Evolutionary conservation across 2,797 vertebrate species (phyloP).

Genomic region (Danio jaintianensis): DNA sequence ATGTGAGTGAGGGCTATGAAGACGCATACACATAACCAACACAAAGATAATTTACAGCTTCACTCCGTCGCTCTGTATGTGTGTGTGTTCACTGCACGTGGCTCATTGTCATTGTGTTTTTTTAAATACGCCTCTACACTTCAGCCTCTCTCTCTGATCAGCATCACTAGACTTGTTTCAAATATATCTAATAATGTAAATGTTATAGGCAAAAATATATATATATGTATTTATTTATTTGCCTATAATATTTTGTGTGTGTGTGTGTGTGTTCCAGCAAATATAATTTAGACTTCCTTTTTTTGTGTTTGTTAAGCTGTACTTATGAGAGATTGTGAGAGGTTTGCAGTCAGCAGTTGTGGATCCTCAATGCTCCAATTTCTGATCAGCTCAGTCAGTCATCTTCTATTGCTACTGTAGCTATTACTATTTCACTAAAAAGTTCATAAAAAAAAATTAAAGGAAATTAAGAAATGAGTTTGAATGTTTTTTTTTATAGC

Average conservation of each 20-base stretch:
- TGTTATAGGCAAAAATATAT: too few species aligned
- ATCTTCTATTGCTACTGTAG: neutral
- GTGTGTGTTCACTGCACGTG: constrained; percentile 2
- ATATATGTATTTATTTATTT: too few species aligned
- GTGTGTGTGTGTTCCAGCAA: neutral
- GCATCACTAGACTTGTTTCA: constrained; percentile 1
- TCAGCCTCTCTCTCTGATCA: neutral
- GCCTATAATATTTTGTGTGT: too few species aligned
- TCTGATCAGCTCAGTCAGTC: neutral
- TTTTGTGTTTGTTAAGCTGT: neutral
- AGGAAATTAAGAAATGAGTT: neutral
- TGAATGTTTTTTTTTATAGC: neutral
- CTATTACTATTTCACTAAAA: neutral
- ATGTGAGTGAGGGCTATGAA: constrained; percentile 15
- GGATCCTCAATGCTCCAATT: neutral
- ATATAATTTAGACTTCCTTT: neutral
- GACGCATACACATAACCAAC: neutral
- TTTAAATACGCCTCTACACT: constrained; percentile 5
- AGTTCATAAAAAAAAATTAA: neutral
- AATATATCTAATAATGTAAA: neutral
- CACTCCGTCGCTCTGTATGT: neutral
- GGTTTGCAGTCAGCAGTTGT: constrained; percentile 11
- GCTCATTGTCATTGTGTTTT: neutral
- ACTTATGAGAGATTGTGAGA: constrained; percentile 1
- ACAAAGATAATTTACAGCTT: constrained; percentile 26